A percentile compares a stretch with the other conserved stretches of the same genome.
Evolutionary conservation across 2,888 invertebrate genomes (phyloP).

Genomic region (Synergus umbraculus): DNA sequence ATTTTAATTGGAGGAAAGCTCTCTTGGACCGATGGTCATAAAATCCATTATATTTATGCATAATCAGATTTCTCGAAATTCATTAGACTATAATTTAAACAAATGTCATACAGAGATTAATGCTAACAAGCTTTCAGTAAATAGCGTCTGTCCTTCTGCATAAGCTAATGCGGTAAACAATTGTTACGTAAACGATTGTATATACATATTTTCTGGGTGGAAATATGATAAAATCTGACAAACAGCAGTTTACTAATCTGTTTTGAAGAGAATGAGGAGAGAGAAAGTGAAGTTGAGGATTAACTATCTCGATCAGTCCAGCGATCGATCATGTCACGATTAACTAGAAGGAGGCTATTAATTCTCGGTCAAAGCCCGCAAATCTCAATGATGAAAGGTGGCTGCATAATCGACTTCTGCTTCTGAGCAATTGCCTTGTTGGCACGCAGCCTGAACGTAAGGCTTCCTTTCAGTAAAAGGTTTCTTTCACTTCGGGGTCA

Average conservation of each 20-base stretch:
- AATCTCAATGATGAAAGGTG: constrained; percentile 28
- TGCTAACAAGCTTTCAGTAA: constrained; percentile 24
- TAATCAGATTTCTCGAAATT: constrained; percentile 19
- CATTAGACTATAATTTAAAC: constrained; percentile 33
- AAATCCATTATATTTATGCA: background rate
- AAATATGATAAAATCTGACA: background rate
- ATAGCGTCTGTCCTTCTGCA: background rate
- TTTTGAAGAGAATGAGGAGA: background rate
- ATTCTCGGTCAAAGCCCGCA: constrained; percentile 10
- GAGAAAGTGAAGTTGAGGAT: background rate
- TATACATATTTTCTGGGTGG: background rate
- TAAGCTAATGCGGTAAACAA: background rate
- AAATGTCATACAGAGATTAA: constrained; percentile 18
- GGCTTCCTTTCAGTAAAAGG: constrained; percentile 36
- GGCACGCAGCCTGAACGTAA: constrained; percentile 17
- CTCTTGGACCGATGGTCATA: background rate
- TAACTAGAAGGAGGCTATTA: constrained; percentile 27
- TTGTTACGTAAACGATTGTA: background rate
- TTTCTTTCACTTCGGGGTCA: constrained; percentile 34
- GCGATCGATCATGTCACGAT: constrained; percentile 12
- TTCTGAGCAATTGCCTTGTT: constrained; percentile 27
- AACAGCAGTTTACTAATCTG: background rate
- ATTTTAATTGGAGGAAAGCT: background rate
- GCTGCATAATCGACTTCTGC: constrained; percentile 31
- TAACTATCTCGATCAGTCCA: constrained; percentile 2